These are phyloP conservation scores for Megaceryle torquata DNA, from an alignment of 2,113 vertebrate species.

Conservation along the genomic window DNA sequence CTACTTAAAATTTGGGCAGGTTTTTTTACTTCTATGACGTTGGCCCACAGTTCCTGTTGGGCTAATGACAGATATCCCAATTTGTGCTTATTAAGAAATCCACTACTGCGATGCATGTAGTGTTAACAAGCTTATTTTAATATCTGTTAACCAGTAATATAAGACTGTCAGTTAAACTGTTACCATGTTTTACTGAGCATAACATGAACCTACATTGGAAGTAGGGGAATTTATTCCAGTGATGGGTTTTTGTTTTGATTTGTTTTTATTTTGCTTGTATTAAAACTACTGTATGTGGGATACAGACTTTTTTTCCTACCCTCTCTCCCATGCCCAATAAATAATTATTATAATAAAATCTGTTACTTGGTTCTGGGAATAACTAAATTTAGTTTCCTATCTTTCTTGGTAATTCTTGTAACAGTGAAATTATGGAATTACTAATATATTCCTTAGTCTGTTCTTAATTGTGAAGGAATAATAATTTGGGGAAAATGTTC, in stretches of 20 bases:
- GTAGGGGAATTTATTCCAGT: not conserved
- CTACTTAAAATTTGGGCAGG: not conserved
- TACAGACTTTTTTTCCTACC: not conserved
- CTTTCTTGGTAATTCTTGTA: not conserved
- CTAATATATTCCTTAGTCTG: not conserved
- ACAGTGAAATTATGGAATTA: not conserved
- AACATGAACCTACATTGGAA: not conserved
- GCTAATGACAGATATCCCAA: not conserved
- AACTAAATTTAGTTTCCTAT: not conserved
- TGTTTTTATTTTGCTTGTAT: not conserved
- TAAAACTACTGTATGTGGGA: not conserved
- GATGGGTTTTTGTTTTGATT: not conserved
- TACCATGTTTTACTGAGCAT: conserved; percentile 1
- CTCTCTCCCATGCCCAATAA: not conserved
- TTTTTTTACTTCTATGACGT: too few species aligned
- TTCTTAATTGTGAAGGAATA: not conserved
- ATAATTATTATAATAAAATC: not conserved
- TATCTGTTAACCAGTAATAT: not conserved
- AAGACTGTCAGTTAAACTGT: not conserved
- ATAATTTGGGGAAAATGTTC: not conserved
- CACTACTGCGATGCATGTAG: not conserved
- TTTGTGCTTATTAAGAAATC: not conserved
- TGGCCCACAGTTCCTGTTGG: not conserved
- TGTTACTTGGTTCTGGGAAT: not conserved
- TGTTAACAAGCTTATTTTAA: not conserved